Percentiles rank a stretch among this genome's conserved stretches.
These are phyloP conservation scores for Anabacerthia variegaticeps DNA, from an alignment of 2,797 vertebrate genomes.

Conservation along the genomic window DNA sequence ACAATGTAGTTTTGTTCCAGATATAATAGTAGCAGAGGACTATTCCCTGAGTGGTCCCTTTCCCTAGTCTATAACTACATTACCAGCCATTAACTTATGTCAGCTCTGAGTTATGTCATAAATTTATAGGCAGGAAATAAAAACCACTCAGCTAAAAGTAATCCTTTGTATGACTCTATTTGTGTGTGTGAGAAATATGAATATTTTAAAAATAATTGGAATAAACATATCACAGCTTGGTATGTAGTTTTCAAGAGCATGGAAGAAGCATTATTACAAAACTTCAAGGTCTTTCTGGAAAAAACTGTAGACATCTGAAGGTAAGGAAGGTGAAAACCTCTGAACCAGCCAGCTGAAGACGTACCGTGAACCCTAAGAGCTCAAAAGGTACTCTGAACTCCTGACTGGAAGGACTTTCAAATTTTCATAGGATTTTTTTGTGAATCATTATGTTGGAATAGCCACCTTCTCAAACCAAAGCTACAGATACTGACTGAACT, in stretches of 20 bases:
- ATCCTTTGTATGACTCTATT: neutral
- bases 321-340: neutral
- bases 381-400: neutral
- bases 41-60: neutral
- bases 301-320: neutral
- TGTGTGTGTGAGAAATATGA: neutral
- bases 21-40: neutral
- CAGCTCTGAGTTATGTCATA: neutral
- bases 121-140: slow-evolving; percentile 1
- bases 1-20: neutral
- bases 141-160: neutral
- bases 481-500: neutral
- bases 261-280: neutral
- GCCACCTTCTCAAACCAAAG: neutral
- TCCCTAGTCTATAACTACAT: neutral
- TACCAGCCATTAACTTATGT: neutral
- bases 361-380: neutral
- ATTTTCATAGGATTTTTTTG: neutral
- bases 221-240: neutral
- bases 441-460: neutral
- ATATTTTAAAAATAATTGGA: neutral
- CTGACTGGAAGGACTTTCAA: neutral
- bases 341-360: neutral
- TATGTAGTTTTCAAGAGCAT: neutral
- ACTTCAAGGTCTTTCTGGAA: neutral